These are phyloP conservation scores for Sturmia bella DNA, from an alignment of 2,888 invertebrate genomes.

Conservation along the genomic window DNA sequence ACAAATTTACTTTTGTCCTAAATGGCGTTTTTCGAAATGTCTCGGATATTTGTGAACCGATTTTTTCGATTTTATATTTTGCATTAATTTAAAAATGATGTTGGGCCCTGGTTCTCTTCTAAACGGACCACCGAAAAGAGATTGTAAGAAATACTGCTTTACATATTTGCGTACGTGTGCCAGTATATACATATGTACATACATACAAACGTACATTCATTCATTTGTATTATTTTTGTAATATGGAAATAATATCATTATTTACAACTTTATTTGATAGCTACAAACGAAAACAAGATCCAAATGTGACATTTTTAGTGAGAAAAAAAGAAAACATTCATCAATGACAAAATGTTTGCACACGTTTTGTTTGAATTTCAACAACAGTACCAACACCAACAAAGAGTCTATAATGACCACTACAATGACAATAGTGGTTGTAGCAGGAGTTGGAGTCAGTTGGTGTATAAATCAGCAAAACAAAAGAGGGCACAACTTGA, in stretches of 20 bases:
- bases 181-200: neutral
- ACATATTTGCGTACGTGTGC: too few relatives aligned
- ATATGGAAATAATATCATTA: constrained; percentile 48
- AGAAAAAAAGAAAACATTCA: constrained; percentile 47
- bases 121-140: too few relatives aligned
- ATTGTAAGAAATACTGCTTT: too few relatives aligned
- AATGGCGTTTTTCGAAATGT: too few relatives aligned
- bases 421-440: neutral
- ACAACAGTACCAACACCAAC: constrained; percentile 40
- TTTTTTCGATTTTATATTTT: too few relatives aligned
- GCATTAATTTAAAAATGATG: too few relatives aligned
- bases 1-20: too few relatives aligned
- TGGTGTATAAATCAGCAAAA: constrained; percentile 6
- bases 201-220: neutral
- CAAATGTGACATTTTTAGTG: neutral
- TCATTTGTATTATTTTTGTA: neutral
- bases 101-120: too few relatives aligned
- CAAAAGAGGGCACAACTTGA: constrained; percentile 46
- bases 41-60: too few relatives aligned
- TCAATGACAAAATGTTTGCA: constrained; percentile 59
- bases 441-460: neutral
- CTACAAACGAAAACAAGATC: constrained; percentile 8
- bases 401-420: constrained; percentile 38
- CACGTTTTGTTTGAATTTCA: constrained; percentile 51
- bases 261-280: constrained; percentile 57